Percentiles rank a stretch among this genome's conserved stretches.
These are phyloP conservation scores for Myotis davidii DNA, from an alignment of 2,113 vertebrate species.

Conservation along the genomic window DNA sequence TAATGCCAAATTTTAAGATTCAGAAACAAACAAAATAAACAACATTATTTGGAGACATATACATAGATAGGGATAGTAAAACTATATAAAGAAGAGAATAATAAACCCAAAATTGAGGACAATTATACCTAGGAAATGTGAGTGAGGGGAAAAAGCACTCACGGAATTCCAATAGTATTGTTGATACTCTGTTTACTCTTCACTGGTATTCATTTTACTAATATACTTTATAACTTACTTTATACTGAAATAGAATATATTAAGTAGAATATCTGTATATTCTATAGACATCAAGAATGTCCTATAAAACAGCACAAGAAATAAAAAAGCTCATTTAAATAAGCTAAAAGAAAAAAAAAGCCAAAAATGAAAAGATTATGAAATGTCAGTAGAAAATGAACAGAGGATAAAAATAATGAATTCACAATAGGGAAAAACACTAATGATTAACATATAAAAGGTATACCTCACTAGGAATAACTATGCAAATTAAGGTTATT, in stretches of 20 bases:
- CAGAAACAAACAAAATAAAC: background rate
- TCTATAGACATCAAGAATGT: constrained; percentile 6
- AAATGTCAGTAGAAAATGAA: background rate
- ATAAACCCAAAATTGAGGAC: background rate
- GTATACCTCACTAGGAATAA: background rate
- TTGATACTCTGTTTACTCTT: background rate
- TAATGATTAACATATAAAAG: background rate
- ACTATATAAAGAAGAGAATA: background rate
- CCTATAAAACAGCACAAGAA: constrained; percentile 9
- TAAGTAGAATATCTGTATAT: background rate
- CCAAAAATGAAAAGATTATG: background rate
- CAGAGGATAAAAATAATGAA: background rate
- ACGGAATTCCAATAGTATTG: background rate
- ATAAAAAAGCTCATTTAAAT: constrained; percentile 32
- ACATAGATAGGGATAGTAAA: background rate
- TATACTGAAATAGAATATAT: background rate
- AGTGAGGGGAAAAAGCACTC: background rate
- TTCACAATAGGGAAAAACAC: background rate
- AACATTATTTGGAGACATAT: background rate
- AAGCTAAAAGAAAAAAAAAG: background rate
- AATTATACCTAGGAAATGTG: background rate
- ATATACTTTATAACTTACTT: background rate
- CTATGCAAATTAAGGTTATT: background rate
- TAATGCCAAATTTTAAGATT: background rate
- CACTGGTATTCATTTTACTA: background rate